Evolutionary conservation across 1,140 invertebrate genomes (phyloP).

Genomic region (Lerema accius): DNA sequence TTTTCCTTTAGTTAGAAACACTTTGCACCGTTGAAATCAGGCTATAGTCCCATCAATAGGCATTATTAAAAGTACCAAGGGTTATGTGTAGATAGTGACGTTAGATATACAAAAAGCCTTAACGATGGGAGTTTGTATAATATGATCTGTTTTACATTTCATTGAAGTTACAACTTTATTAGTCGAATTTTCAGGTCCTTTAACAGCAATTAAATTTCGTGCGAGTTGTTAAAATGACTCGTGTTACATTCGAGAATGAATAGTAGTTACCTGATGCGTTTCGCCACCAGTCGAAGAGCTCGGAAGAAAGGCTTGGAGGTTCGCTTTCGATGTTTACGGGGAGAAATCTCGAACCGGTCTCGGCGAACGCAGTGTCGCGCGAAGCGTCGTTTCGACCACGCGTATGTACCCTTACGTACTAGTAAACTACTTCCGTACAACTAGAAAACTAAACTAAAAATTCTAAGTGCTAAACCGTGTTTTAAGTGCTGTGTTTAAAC

Average conservation of each 20-base stretch:
- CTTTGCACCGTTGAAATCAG: too few relatives aligned
- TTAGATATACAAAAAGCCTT: too few relatives aligned
- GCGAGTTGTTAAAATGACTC: neutral
- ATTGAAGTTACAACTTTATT: too few relatives aligned
- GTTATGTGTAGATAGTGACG: too few relatives aligned
- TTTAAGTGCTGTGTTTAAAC: slow-evolving; percentile 41
- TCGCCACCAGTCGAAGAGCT: slow-evolving; percentile 70
- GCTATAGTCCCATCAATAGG: too few relatives aligned
- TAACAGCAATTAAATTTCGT: too few relatives aligned
- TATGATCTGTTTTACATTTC: too few relatives aligned
- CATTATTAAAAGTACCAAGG: too few relatives aligned
- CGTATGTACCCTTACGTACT: slow-evolving; percentile 39
- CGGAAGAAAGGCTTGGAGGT: slow-evolving; percentile 74
- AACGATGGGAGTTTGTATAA: too few relatives aligned
- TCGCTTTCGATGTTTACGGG: slow-evolving; percentile 79
- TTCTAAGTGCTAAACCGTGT: slow-evolving; percentile 34
- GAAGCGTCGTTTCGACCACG: slow-evolving; percentile 47
- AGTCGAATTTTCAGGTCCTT: too few relatives aligned
- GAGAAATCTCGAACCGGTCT: slow-evolving; percentile 76
- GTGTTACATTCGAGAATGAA: slow-evolving; percentile 39
- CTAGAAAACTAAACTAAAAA: slow-evolving; percentile 19
- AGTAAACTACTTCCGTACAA: slow-evolving; percentile 40
- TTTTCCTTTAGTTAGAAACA: too few relatives aligned
- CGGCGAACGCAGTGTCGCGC: slow-evolving; percentile 57
- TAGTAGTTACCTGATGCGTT: slow-evolving; percentile 60